These are phyloP conservation scores for Nyctereutes procyonoides DNA, from an alignment of 2,113 vertebrate species.

Conservation along the genomic window DNA sequence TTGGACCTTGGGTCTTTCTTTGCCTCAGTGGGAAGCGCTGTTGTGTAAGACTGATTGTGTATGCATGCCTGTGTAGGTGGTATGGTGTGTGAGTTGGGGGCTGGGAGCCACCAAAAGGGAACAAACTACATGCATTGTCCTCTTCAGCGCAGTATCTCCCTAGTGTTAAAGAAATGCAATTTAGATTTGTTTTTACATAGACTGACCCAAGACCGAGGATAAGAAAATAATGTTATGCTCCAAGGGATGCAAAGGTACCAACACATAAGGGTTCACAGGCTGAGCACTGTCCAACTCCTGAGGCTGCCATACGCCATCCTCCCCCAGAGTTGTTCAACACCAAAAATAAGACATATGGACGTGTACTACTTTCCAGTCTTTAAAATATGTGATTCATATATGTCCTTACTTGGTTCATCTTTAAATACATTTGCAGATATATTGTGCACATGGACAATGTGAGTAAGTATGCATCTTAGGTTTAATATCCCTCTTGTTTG, in stretches of 20 bases:
- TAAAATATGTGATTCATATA: neutral
- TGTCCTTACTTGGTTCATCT: neutral
- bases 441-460: neutral
- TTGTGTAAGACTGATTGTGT: constrained; percentile 15
- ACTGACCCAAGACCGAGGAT: neutral
- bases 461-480: neutral
- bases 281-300: neutral
- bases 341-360: neutral
- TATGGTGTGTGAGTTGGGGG: neutral
- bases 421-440: neutral
- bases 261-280: neutral
- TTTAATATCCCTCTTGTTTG: neutral
- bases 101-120: neutral
- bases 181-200: neutral
- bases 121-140: neutral
- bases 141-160: neutral
- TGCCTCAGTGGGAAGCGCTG: neutral
- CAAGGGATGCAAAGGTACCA: neutral
- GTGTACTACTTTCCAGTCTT: neutral
- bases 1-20: constrained; percentile 23
- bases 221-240: neutral
- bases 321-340: neutral
- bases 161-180: neutral
- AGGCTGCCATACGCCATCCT: neutral
- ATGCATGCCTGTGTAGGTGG: neutral